These are phyloP conservation scores for Phalacrocorax carbo DNA, from an alignment of 2,113 vertebrate species.

Conservation along the genomic window DNA sequence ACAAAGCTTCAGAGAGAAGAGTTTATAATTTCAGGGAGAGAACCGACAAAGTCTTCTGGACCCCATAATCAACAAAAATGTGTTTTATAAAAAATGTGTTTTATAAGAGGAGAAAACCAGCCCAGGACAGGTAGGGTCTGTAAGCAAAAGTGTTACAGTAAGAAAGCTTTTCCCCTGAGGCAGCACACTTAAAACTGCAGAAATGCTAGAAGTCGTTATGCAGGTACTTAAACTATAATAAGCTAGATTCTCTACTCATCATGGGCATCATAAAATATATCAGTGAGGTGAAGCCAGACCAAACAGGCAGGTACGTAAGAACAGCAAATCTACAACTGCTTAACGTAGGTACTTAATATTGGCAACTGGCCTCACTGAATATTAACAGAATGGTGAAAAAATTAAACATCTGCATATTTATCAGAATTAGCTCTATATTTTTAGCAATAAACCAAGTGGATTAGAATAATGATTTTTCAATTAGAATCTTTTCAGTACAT, in stretches of 20 bases:
- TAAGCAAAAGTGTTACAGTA: neutral
- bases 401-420: neutral
- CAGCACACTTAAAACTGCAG: neutral
- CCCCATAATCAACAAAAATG: neutral
- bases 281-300: neutral
- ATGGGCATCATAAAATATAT: neutral
- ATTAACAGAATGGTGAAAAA: neutral
- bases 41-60: neutral
- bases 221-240: neutral
- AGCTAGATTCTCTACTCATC: neutral
- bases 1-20: neutral
- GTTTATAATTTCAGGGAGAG: neutral
- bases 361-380: neutral
- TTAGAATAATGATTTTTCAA: neutral
- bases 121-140: neutral
- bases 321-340: neutral
- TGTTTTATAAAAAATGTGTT: neutral
- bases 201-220: neutral
- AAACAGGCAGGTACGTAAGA: neutral
- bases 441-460: neutral
- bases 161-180: neutral
- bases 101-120: neutral
- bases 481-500: neutral
- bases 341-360: neutral
- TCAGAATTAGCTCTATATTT: neutral